Evolutionary conservation across 2,797 vertebrate species (phyloP).

Genomic region (Monodelphis domestica): DNA sequence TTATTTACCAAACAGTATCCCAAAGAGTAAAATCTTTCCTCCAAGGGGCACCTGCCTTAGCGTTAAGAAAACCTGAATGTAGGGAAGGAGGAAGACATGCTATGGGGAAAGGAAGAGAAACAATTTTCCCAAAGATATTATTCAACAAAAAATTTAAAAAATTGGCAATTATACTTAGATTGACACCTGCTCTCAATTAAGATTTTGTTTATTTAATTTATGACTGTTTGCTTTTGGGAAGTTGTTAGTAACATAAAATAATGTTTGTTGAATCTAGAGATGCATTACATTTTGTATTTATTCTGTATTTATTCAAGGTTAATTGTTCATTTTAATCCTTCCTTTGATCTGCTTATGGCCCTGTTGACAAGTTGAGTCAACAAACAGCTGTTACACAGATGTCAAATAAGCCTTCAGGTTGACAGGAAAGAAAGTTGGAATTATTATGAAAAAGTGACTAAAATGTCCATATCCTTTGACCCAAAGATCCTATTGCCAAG

Average conservation of each 20-base stretch:
- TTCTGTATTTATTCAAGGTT: not conserved
- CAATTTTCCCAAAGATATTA: not conserved
- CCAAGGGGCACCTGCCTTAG: not conserved
- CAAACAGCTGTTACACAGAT: not conserved
- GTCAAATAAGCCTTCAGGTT: not conserved
- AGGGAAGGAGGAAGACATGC: not conserved
- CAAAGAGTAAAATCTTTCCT: not conserved
- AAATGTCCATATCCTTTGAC: not conserved
- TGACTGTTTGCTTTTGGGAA: not conserved
- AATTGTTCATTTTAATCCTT: not conserved
- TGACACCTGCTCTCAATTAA: not conserved
- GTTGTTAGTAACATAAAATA: not conserved
- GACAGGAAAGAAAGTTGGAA: not conserved
- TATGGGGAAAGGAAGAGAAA: not conserved
- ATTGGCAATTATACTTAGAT: not conserved
- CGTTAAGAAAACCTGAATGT: not conserved
- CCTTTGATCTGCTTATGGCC: not conserved
- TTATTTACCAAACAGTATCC: not conserved
- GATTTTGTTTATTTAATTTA: not conserved
- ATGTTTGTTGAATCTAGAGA: not conserved
- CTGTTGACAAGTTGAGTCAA: constrained; percentile 6
- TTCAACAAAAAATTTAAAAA: not conserved
- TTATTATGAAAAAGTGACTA: not conserved
- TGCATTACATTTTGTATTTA: not conserved
- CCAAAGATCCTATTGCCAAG: not conserved